Percentiles rank a stretch among this genome's conserved stretches.
Conservation (phyloP, 2,797 vertebrate genomes). For the Acestrorhynchus altus region DNA sequence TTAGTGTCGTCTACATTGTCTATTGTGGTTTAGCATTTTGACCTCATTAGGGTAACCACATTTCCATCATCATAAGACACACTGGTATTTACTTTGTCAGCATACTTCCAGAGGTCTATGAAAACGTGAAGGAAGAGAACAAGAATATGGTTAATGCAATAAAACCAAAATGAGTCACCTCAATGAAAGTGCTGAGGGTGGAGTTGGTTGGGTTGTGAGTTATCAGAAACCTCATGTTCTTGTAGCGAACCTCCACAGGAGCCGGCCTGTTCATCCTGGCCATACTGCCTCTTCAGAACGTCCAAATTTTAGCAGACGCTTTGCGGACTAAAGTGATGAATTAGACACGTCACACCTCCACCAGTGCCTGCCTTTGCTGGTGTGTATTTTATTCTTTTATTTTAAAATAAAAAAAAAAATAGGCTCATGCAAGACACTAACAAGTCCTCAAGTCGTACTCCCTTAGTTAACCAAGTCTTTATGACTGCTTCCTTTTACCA, state of each 20-base stretch:
- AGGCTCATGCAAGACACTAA: background rate
- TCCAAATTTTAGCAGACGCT: background rate
- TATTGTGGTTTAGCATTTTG: too few species aligned
- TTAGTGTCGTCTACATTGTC: too few species aligned
- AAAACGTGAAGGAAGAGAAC: too few species aligned
- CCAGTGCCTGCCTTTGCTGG: background rate
- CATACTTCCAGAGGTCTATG: too few species aligned
- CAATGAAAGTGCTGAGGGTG: slow-evolving; percentile 89
- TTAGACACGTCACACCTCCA: background rate
- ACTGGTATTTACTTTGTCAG: too few species aligned
- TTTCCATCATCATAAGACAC: too few species aligned
- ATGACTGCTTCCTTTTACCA: slow-evolving; percentile 76
- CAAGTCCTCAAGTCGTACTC: background rate
- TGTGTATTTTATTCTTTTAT: slow-evolving; percentile 22
- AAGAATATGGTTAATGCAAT: background rate
- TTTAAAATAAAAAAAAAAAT: background rate
- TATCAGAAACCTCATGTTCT: slow-evolving; percentile 92
- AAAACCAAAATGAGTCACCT: slow-evolving; percentile 74
- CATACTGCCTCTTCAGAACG: slow-evolving; percentile 72
- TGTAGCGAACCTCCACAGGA: slow-evolving; percentile 91
- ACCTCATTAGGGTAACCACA: too few species aligned
- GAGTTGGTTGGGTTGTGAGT: slow-evolving; percentile 91
- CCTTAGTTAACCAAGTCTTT: slow-evolving; percentile 3
- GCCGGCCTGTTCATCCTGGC: slow-evolving; percentile 91
- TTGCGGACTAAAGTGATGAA: slow-evolving; percentile 3